These are phyloP conservation scores for Percopsis omiscomaycus DNA, from an alignment of 2,797 vertebrate genomes.

Conservation along the genomic window DNA sequence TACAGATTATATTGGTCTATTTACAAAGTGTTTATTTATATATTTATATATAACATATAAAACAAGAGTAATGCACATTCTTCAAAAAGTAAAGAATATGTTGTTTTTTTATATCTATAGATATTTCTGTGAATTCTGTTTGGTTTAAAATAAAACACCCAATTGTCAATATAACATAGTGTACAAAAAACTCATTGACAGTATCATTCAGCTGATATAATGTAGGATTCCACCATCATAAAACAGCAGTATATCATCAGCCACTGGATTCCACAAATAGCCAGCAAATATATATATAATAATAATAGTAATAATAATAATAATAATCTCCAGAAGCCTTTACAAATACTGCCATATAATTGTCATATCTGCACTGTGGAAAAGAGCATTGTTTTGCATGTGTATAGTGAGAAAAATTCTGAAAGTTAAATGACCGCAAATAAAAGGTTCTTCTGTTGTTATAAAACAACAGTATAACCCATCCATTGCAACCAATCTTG, in stretches of 20 bases:
- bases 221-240: slow-evolving; percentile 5
- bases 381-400: not conserved
- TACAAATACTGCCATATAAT: not conserved
- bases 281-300: not conserved
- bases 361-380: not conserved
- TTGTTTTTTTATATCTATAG: slow-evolving; percentile 32
- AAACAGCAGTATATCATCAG: slow-evolving; percentile 10
- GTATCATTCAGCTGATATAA: slow-evolving; percentile 30
- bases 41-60: slow-evolving; percentile 70
- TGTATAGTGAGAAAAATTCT: not conserved
- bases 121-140: slow-evolving; percentile 48
- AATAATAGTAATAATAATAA: not conserved
- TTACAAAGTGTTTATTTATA: slow-evolving; percentile 71
- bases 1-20: slow-evolving; percentile 66
- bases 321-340: not conserved
- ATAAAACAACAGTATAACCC: no score
- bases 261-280: not conserved
- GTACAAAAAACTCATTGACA: slow-evolving; percentile 52
- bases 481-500: no score
- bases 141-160: slow-evolving; percentile 46
- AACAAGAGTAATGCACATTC: slow-evolving; percentile 72
- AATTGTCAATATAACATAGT: slow-evolving; percentile 43
- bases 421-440: not conserved
- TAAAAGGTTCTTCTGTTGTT: no score
- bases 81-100: slow-evolving; percentile 51